These are phyloP conservation scores for Andrena trimmerana DNA, from an alignment of 2,888 invertebrate genomes.

Conservation along the genomic window DNA sequence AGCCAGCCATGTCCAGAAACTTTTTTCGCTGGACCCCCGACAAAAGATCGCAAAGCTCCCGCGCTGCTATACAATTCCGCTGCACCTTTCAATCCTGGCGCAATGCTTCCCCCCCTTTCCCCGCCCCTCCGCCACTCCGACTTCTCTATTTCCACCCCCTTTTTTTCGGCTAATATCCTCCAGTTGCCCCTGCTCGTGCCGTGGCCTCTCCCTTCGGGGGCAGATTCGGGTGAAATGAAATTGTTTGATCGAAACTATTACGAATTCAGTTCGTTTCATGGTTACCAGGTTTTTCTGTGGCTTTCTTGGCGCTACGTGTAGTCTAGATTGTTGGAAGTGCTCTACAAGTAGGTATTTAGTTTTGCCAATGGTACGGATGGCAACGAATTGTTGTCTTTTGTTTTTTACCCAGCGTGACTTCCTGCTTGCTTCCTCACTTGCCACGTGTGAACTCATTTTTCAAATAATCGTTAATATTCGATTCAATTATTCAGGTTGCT, in stretches of 20 bases:
- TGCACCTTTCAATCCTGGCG: slow-evolving; percentile 36
- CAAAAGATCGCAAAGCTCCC: slow-evolving; percentile 45
- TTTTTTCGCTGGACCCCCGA: slow-evolving; percentile 40
- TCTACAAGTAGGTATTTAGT: no score
- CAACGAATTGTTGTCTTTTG: no score
- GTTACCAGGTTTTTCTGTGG: neutral
- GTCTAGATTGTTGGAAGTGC: no score
- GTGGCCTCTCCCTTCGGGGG: slow-evolving; percentile 7
- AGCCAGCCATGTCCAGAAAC: slow-evolving; percentile 24
- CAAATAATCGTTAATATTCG: no score
- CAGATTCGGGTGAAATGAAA: slow-evolving; percentile 28
- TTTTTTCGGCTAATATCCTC: slow-evolving; percentile 24
- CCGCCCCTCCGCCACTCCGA: neutral
- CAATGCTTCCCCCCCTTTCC: slow-evolving; percentile 1
- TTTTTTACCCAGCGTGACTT: no score
- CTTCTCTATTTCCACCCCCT: neutral
- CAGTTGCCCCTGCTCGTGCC: neutral
- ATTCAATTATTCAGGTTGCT: no score
- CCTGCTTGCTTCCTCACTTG: no score
- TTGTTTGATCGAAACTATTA: slow-evolving; percentile 13
- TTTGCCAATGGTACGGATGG: no score
- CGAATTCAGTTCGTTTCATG: neutral
- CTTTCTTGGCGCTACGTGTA: no score
- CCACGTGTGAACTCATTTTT: no score
- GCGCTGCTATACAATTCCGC: slow-evolving; percentile 31